Evolutionary conservation across 2,113 vertebrate genomes (phyloP).

Genomic region (Trochalopteron elliotii): DNA sequence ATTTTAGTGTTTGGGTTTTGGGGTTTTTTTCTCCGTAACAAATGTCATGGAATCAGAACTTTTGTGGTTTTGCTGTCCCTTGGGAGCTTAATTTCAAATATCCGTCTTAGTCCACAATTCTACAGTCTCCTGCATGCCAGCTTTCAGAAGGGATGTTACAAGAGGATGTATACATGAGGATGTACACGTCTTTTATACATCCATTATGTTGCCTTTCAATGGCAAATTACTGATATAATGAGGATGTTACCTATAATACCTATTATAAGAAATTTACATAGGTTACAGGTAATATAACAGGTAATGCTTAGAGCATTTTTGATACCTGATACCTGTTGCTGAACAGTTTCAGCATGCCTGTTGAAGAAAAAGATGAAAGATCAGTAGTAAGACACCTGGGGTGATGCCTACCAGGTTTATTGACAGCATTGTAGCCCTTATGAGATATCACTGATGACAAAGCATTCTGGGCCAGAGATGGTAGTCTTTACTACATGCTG

Average conservation of each 20-base stretch:
- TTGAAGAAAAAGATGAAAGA: background rate
- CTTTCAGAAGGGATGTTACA: background rate
- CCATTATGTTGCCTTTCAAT: background rate
- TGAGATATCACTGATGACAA: background rate
- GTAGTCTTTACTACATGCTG: background rate
- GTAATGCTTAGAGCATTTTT: background rate
- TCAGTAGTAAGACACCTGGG: background rate
- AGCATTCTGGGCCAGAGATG: background rate
- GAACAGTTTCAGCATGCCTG: background rate
- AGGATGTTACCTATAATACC: background rate
- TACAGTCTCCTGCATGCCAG: background rate
- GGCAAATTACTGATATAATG: background rate
- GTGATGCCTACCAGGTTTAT: background rate
- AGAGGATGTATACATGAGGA: background rate
- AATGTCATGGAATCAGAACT: background rate
- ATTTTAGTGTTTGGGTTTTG: background rate
- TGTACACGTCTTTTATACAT: background rate
- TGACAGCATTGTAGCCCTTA: background rate
- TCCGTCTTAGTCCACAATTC: background rate
- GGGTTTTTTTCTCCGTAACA: accelerated
- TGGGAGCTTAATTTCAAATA: background rate
- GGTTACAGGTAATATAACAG: background rate
- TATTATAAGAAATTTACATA: background rate
- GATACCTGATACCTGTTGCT: background rate
- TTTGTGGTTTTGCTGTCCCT: background rate